Base-by-base conservation (phyloP, 1,140 invertebrate species). In the Riptortus pedestris region DNA sequence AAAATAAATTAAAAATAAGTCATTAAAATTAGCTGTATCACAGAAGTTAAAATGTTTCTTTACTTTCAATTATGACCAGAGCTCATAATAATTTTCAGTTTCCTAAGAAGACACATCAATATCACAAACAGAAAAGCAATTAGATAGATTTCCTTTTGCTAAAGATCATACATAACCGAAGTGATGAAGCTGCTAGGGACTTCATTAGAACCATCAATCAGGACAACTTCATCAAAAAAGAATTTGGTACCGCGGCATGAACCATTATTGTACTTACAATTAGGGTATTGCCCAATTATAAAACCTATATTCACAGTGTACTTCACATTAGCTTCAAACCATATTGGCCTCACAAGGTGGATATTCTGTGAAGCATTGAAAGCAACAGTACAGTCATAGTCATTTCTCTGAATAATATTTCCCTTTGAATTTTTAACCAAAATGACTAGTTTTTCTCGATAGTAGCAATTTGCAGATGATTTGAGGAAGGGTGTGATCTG, bases 321-420 rank as follows among this genome's bases (percentile, higher is more conserved):
- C 12, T 52, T 61, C 2, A 58, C 24, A 20, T 58, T 61, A 0
- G 62, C 61, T 31, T 59, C 28, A 60, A 68, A 66, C 67, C 67
- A 68, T 11, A 68, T 33, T n/a, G 67, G 65, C 9, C 38, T 55
- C 2, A 31, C 38, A 1, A 68, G 31, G 2, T 28, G 18, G n/a
- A 68, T 38, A 27, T 48, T 31, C 58, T 68, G 67, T 16, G 47
- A 31, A 1, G 60, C 48, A 52, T 66, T 66, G 60, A 68, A 68
- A 27, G 60, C 43, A 22, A 60, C 62, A 20, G 51, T 47, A 18
- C 20, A 43, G 18, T 65, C 51, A 55, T 62, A 52, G 22, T 65
- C 61, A n/a, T 62, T 66, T 22, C 47, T 57, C 20, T 59, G 38
- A 18, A 68, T 26, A 14, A 65, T 60, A 33, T 66, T 64, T 22